Conservation (phyloP, 2,888 invertebrate species). For the Antitype chi region DNA sequence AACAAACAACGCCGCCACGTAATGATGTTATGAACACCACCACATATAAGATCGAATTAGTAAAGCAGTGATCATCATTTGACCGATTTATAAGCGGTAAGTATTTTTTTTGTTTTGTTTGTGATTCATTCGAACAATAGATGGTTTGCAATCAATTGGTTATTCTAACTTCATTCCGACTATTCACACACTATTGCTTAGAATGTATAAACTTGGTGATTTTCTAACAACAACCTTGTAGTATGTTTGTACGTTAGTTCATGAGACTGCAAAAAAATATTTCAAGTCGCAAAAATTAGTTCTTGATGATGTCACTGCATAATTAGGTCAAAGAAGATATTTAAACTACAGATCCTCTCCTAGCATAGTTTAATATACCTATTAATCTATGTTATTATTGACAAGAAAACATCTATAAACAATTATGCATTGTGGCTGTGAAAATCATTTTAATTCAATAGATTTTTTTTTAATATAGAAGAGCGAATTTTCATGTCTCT, state of each 20-base stretch:
- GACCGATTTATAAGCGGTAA: slow-evolving; percentile 42
- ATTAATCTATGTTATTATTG: background rate
- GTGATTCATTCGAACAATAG: slow-evolving; percentile 44
- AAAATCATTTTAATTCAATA: background rate
- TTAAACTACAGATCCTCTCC: slow-evolving; percentile 1
- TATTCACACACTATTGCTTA: slow-evolving; percentile 12
- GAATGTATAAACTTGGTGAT: background rate
- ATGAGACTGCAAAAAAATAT: background rate
- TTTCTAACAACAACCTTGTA: background rate
- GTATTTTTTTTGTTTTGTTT: slow-evolving; percentile 54
- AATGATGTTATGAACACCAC: slow-evolving; percentile 53
- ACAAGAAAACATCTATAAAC: background rate
- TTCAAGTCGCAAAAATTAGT: background rate
- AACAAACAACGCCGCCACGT: slow-evolving; percentile 38
- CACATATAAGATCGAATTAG: slow-evolving; percentile 1
- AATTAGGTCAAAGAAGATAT: slow-evolving; percentile 53
- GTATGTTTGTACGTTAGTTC: background rate
- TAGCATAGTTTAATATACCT: background rate
- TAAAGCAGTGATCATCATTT: slow-evolving; percentile 24
- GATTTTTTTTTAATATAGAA: background rate
- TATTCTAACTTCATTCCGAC: slow-evolving; percentile 19
- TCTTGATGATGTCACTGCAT: slow-evolving; percentile 60
- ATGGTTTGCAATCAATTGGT: slow-evolving; percentile 23
- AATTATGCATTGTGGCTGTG: background rate
- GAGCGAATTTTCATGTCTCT: background rate